phyloP scores from a whole-genome alignment of 2,113 vertebrate species.

The Todiramphus chloris region DNA sequence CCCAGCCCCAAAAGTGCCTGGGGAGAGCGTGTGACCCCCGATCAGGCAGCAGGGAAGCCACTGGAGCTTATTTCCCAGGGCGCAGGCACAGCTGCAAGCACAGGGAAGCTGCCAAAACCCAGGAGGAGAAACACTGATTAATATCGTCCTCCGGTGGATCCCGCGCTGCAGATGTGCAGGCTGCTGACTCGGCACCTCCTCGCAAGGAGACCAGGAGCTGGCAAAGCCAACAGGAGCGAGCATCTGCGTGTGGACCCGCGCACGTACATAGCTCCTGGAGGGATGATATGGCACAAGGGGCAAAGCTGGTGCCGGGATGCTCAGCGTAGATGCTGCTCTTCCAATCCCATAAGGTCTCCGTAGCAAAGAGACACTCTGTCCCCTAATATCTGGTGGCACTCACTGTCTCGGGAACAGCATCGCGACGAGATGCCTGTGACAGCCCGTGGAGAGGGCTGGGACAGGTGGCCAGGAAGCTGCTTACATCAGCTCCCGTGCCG shows the following conservation, averaged over 20 bases:
- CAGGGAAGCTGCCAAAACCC: constrained; percentile 23
- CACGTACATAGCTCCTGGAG: rapidly evolving
- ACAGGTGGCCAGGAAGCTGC: background rate
- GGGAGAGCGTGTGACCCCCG: too few species aligned
- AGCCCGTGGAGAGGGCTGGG: background rate
- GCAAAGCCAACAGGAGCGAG: rapidly evolving
- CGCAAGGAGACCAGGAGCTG: background rate
- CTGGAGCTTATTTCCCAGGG: background rate
- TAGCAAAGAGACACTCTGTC: rapidly evolving
- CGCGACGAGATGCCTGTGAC: background rate
- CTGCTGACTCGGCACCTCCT: constrained; percentile 51
- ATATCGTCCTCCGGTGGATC: background rate
- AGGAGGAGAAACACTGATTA: constrained; percentile 11
- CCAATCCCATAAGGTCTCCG: background rate
- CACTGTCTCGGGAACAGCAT: rapidly evolving
- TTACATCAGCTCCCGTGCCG: rapidly evolving
- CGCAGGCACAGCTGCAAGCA: background rate
- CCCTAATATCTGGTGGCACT: background rate
- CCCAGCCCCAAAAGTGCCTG: too few species aligned
- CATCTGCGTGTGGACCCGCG: rapidly evolving
- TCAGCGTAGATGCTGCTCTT: rapidly evolving
- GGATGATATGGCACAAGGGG: rapidly evolving
- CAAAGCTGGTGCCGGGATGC: background rate
- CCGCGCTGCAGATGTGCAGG: constrained; percentile 33
- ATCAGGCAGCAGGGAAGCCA: background rate